Percentiles rank a stretch among this genome's conserved stretches.
phyloP scores from a whole-genome alignment of 2,888 invertebrate species.

The Molanna angustata region DNA sequence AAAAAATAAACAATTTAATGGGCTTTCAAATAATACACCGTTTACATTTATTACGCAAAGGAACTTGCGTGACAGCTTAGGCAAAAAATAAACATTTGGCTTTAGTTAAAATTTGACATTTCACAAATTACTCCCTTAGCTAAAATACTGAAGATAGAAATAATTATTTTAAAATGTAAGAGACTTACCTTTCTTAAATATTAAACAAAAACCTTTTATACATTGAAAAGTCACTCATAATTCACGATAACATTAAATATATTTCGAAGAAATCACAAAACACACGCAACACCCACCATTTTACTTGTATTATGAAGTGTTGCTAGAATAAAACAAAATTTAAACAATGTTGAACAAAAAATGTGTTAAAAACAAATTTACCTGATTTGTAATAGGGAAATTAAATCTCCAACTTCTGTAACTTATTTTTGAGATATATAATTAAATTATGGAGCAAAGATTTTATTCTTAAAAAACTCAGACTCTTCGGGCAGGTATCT shows the following conservation, averaged over 20 bases:
- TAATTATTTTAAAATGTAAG: not conserved
- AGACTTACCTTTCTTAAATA: constrained; percentile 12
- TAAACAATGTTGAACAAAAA: not conserved
- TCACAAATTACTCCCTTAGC: not conserved
- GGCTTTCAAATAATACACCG: too few species aligned
- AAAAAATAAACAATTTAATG: too few species aligned
- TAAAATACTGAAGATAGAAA: not conserved
- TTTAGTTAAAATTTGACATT: constrained; percentile 12
- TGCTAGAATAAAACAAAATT: constrained; percentile 5
- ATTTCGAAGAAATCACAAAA: constrained; percentile 12
- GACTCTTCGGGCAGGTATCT: too few species aligned
- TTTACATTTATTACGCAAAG: constrained; percentile 8
- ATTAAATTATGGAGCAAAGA: too few species aligned
- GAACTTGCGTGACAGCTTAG: constrained; percentile 19
- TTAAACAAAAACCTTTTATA: constrained; percentile 7
- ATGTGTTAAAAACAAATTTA: not conserved
- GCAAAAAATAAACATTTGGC: constrained; percentile 16
- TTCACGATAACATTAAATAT: constrained; percentile 19
- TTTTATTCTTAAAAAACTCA: too few species aligned
- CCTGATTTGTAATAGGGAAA: too few species aligned
- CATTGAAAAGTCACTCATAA: constrained; percentile 22
- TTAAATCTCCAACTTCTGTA: too few species aligned
- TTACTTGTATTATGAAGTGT: constrained; percentile 18
- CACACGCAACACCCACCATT: constrained; percentile 26
- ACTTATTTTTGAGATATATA: too few species aligned